These are phyloP conservation scores for Exocentrus adspersus DNA, from an alignment of 2,888 invertebrate species.

Conservation along the genomic window DNA sequence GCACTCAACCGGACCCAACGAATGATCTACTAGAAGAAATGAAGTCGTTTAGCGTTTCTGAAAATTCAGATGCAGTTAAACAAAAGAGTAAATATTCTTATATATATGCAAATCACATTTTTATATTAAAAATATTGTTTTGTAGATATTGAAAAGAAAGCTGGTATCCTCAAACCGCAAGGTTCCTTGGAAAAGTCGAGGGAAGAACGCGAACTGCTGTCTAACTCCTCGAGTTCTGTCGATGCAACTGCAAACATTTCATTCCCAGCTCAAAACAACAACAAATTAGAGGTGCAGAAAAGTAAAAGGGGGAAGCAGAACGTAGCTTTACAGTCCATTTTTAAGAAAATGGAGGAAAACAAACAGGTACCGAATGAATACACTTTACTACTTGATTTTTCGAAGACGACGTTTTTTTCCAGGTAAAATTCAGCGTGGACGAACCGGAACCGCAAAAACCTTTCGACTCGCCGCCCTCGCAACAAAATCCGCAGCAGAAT, in stretches of 20 bases:
- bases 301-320: conserved; percentile 73
- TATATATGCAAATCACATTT: not conserved
- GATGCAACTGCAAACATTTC: conserved; percentile 17
- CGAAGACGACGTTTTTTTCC: too few species aligned
- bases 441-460: conserved; percentile 55
- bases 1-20: conserved; percentile 63
- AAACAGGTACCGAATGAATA: conserved; percentile 67
- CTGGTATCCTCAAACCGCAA: conserved; percentile 77
- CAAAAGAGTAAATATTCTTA: conserved; percentile 47
- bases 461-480: conserved; percentile 42
- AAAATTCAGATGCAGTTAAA: conserved; percentile 39
- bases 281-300: conserved; percentile 48
- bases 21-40: conserved; percentile 68
- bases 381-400: not conserved
- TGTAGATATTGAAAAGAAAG: conserved; percentile 54
- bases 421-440: conserved; percentile 61
- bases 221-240: conserved; percentile 29
- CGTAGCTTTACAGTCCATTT: conserved; percentile 82
- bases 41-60: conserved; percentile 65
- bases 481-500: conserved; percentile 27
- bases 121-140: not conserved
- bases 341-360: conserved; percentile 74
- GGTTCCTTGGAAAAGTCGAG: conserved; percentile 75
- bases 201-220: conserved; percentile 68
- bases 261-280: conserved; percentile 11